These are phyloP conservation scores for Lordiphosa collinella DNA, from an alignment of 1,140 invertebrate genomes.

Conservation along the genomic window DNA sequence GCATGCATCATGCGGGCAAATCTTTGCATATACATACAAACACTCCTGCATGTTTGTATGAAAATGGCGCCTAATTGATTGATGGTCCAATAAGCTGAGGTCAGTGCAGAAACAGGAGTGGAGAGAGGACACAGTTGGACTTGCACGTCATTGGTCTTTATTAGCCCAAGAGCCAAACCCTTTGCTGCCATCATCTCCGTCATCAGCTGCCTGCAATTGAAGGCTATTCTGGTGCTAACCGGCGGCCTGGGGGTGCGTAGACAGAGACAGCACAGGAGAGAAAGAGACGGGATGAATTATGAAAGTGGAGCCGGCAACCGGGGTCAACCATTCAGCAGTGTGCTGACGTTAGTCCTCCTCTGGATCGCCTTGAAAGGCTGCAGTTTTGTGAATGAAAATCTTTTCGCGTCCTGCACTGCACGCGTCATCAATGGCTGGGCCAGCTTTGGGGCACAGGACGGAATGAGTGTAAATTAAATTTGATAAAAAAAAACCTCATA, in stretches of 20 bases:
- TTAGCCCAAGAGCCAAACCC: constrained; percentile 24
- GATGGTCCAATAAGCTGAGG: constrained; percentile 46
- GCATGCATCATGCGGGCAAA: constrained; percentile 9
- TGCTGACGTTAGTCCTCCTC: constrained; percentile 23
- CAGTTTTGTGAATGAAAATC: constrained; percentile 67
- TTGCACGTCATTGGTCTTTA: constrained; percentile 47
- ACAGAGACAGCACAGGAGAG: neutral
- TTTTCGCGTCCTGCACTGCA: constrained; percentile 5
- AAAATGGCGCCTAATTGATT: constrained; percentile 44
- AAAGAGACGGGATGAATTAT: neutral
- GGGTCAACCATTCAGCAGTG: neutral
- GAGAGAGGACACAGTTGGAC: constrained; percentile 7
- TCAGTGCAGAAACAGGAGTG: constrained; percentile 14
- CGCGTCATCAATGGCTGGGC: constrained; percentile 5
- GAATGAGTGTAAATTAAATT: constrained; percentile 9
- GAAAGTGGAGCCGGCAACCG: too few species aligned
- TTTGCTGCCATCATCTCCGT: constrained; percentile 1
- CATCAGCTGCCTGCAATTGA: constrained; percentile 3
- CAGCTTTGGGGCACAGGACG: neutral
- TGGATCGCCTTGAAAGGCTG: constrained; percentile 50
- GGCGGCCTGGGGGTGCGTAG: neutral
- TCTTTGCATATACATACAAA: neutral
- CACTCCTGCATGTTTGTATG: constrained; percentile 2
- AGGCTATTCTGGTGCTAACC: constrained; percentile 8
- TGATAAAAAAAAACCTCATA: constrained; percentile 8